Evolutionary conservation across 2,888 invertebrate species (phyloP), one percentile per base, ranked within the genome.

Genomic region (Invenusta paracnida): DNA sequence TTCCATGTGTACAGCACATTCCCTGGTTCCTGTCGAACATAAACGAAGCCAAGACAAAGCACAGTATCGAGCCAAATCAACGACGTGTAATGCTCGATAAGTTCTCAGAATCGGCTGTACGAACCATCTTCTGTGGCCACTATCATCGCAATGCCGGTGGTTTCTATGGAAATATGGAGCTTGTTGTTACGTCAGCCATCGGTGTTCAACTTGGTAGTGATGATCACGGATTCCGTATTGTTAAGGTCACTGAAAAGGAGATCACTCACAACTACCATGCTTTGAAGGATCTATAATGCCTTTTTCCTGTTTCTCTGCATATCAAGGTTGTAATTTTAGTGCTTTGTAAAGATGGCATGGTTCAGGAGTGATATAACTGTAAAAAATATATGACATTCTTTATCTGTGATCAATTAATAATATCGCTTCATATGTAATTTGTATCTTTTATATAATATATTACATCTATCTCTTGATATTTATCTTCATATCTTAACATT

Each of bases 141-240:
- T 92, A 91, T 87, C 93, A 93, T 88, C 89, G 90, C 29, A 93
- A 93, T 88, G 92, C 90, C 1, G 92, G 92, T 17, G 92, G 92
- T 13, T n/a, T n/a, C n/a, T n/a, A n/a, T n/a, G n/a, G n/a, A n/a
- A n/a, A n/a, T n/a, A n/a, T n/a, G n/a, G 91, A 92, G 88, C 87
- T 91, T 83, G 90, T 93, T 13, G 91, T 92, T 0, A 93, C 93
- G 1, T 91, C 92, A 27, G 93, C 93, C 0, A 89, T 93, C 67
- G 93, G 93, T 30, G 91, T 89, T 25, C 92, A 92, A 87, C 86
- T 92, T 0, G 92, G 92, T 0, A 85, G 88, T 17, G 92, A 92
- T 88, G 88, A 89, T 11, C 90, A 91, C 83, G 93, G 93, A 25
- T 89, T 91, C 30, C 89, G 93, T 86, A 87, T 93, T 17, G 93